Base-by-base conservation (phyloP, 2,113 vertebrate species). In the Hippolais icterina region DNA sequence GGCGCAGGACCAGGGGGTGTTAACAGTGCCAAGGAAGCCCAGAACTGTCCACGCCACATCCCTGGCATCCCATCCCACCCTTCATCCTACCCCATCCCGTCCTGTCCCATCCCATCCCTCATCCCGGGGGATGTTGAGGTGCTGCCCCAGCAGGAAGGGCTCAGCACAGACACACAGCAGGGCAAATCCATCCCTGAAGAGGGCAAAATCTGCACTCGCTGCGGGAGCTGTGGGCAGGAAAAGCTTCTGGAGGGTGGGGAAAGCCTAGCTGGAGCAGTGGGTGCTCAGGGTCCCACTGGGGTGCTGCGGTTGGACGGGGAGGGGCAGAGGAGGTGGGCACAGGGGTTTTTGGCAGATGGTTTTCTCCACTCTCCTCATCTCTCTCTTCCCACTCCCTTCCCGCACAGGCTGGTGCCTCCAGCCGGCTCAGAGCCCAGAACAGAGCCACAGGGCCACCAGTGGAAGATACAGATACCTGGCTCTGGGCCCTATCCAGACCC, bases 111-210 rank as follows among this genome's bases (percentile, higher is more conserved):
- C 74, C 42, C 33, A 11, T 41, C 37, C 75, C 37, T 18, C 6
- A 4, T 18, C 49, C 39, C 9, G 2, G 15, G 14, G 12, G 10
- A 10, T 15, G 29, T 0, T 1, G 3, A 20, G 27, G 46, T 6
- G 0, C 15, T 8, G 37, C 9, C 16, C 7, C 20, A 12, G n/a
- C 49, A 37, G 27, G 13, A 50, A 46, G 52, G 60, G 65, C 27
- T 63, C 16, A 2, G 42, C 7, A 7, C 2, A 27, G 35, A 28
- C 42, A 5, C 0, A 0, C n/a, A 39, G 65, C 1, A 19, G 23
- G 7, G 24, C 52, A 41, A 41, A 79, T 66, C 56, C 52, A 37
- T 5, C 61, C 5, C 50, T 0, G 46, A 15, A 57, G 35, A n/a
- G 12, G n/a, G 31, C 11, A 53, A 31, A 74, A 23, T 7, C 52